Base-by-base conservation (phyloP, 2,888 invertebrate genomes). In the Sinodicranocentrus sp. region DNA sequence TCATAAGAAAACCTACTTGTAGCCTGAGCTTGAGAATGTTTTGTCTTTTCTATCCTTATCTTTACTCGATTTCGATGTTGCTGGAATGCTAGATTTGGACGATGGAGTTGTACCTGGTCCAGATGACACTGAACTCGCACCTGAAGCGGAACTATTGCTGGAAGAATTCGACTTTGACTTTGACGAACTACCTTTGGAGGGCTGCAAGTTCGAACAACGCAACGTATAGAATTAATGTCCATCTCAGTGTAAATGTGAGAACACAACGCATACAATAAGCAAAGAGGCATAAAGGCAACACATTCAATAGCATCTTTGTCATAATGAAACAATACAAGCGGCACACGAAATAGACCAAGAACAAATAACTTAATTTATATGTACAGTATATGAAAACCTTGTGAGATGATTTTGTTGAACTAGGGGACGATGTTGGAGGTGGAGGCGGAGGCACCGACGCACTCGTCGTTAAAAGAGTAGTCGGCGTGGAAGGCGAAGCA, bases 31-130 rank as follows among this genome's bases (percentile, higher is more conserved):
- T 73, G 94, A 92, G 90, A 87, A 89, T 33, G 92, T 91, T 89
- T 70, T 82, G 54, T 82, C 76, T 52, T 94, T 94, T 91, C 95
- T 95, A 89, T 95, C 95, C 90, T 95, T 95, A 89, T 95, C 95
- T 91, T 94, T 95, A 39, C 94, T 91, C 10, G 94, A 93, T 90
- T 94, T 89, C 0, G 92, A 91, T 19, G 84, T 72, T 28, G 87
- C 72, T 70, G 84, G 84, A 75, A 75, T 82, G 76, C 77, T 82
- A 39, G 87, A 83, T 71, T 87, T 86, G 33, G 86, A 70, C 59
- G 84, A 61, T 28, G 77, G 54, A 21, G 63, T 54, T n/a, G 82
- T 61, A 33, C 82, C 76, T 63, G 78, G 52, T 13, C 70, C 67
- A 25, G 86, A 76, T 15, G 80, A 67, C 23, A 79, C 52, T 43